Evolutionary conservation across 30 jellyfish, hydroid and myxozoan genomes (phyloP).

Genomic region (Morbakka virulenta): DNA sequence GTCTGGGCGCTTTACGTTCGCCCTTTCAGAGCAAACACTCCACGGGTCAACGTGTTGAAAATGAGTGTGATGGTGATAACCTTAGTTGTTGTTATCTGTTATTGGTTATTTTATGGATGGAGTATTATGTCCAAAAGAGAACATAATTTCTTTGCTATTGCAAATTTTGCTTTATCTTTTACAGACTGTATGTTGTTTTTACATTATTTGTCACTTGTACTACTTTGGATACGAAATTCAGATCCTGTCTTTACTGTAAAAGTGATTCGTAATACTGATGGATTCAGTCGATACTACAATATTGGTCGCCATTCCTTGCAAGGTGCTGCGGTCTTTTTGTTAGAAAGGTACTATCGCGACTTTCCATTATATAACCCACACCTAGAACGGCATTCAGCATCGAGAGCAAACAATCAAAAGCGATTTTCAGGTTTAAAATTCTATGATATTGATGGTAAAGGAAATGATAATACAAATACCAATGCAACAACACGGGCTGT

Average conservation of each 20-base stretch:
- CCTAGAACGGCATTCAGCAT: constrained; percentile 67
- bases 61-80: constrained; percentile 72
- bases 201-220: constrained; percentile 79
- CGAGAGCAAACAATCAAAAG: constrained; percentile 75
- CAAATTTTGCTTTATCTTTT: constrained; percentile 69
- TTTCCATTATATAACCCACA: constrained; percentile 89
- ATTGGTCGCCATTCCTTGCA: constrained; percentile 84
- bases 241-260: constrained; percentile 76
- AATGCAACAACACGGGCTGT: constrained; percentile 90
- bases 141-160: constrained; percentile 16
- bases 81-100: constrained; percentile 57
- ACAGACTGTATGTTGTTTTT: constrained; percentile 86
- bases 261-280: constrained; percentile 87
- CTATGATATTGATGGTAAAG: constrained; percentile 92
- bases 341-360: constrained; percentile 90
- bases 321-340: constrained; percentile 72
- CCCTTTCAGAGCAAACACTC: constrained; percentile 74
- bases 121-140: constrained; percentile 63
- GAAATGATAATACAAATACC: constrained; percentile 55
- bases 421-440: constrained; percentile 75
- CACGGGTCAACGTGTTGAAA: constrained; percentile 72
- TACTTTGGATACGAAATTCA: constrained; percentile 85
- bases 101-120: constrained; percentile 87
- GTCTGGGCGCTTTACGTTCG: constrained; percentile 95
- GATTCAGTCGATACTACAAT: constrained; percentile 71